phyloP scores from a whole-genome alignment of 2,797 vertebrate species.

The Miichthys miiuy region DNA sequence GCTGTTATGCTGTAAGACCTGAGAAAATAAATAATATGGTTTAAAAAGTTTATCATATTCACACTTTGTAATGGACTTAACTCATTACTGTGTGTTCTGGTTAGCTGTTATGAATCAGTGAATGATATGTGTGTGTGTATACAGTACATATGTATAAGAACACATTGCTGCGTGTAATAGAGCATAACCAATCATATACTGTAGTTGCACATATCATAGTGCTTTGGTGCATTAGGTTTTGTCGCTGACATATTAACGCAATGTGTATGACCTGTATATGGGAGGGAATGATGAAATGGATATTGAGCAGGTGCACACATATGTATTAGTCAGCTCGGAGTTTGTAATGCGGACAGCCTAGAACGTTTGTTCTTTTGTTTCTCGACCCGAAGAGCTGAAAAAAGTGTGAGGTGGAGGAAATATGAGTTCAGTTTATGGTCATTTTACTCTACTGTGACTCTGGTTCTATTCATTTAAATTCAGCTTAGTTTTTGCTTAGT shows the following conservation, averaged over 20 bases:
- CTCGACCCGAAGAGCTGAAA: not conserved
- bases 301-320: not conserved
- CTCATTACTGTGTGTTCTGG: not conserved
- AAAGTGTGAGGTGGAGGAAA: not conserved
- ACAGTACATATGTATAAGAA: constrained; percentile 38
- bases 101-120: not conserved
- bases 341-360: not conserved
- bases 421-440: constrained; percentile 13
- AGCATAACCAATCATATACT: constrained; percentile 42
- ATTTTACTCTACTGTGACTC: constrained; percentile 15
- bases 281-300: constrained; percentile 31
- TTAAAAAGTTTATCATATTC: not conserved
- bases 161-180: constrained; percentile 27
- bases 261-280: not conserved
- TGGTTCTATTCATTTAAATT: constrained; percentile 38
- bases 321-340: not conserved
- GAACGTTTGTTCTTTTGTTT: not conserved
- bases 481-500: constrained; percentile 29
- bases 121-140: constrained; percentile 4
- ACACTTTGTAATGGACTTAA: not conserved
- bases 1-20: not conserved
- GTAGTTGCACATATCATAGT: constrained; percentile 54
- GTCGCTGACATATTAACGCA: constrained; percentile 37
- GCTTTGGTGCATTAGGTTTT: constrained; percentile 48
- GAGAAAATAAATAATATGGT: not conserved